phyloP scores from a whole-genome alignment of 92 coral and sea anemone genomes.

The Epizoanthus rinbou region DNA sequence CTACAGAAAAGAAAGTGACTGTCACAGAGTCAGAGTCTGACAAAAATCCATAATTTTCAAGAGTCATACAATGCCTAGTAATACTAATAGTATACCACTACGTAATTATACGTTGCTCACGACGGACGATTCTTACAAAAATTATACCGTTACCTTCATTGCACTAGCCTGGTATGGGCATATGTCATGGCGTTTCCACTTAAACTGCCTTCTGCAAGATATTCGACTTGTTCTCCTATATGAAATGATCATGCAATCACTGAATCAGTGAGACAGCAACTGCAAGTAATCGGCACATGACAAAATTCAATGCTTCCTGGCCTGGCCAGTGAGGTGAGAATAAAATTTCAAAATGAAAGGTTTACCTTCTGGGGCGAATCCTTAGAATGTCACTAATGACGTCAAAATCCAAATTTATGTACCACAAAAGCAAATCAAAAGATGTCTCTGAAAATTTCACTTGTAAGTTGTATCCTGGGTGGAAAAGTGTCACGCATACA shows the following conservation, averaged over 20 bases:
- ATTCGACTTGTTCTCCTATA: neutral
- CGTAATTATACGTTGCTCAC: too few relatives aligned
- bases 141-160: conserved; percentile 1
- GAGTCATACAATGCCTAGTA: too few relatives aligned
- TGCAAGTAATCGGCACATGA: neutral
- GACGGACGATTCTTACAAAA: too few relatives aligned
- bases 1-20: too few relatives aligned
- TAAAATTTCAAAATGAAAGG: neutral
- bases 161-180: too few relatives aligned
- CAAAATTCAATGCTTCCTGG: neutral
- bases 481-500: too few relatives aligned
- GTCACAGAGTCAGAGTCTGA: too few relatives aligned
- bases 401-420: too few relatives aligned
- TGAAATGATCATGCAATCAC: neutral
- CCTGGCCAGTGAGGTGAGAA: neutral
- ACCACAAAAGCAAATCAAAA: neutral
- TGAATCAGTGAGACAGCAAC: neutral
- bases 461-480: neutral
- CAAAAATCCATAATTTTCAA: too few relatives aligned
- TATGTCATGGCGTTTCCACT: too few relatives aligned
- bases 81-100: too few relatives aligned
- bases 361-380: neutral
- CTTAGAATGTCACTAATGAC: too few relatives aligned
- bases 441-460: neutral
- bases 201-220: neutral